Evolutionary conservation across 2,113 vertebrate genomes (phyloP), one percentile per base, ranked within the genome.

Genomic region (Stigmatopora nigra): DNA sequence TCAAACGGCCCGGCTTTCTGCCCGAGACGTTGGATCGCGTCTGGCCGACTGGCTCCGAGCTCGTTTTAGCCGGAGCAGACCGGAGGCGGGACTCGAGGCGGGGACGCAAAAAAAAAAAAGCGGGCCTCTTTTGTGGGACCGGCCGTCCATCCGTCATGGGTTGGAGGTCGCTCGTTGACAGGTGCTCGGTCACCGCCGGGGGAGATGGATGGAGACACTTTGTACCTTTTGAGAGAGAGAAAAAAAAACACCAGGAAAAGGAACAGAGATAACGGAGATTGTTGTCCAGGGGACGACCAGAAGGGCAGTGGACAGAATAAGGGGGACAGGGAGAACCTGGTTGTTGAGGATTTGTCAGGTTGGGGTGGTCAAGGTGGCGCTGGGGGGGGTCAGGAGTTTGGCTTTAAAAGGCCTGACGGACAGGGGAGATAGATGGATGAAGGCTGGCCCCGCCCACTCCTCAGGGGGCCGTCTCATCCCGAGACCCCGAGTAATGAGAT

Each of bases 351-450:
- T 69, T 72, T 12, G 5, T 64, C 64, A 25, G 57, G 36, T 67
- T 6, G 19, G 38, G 38, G 8, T 25, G 46, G 46, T 16, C 9
- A 55, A 46, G 66, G 58, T 0, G 83, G 65, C 79, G 70, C 76
- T 31, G 71, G 72, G 82, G 86, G 87, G 82, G 86, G 87, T 88
- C 87, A 88, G 76, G 68, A 82, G 86, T 88, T 80, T 72, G 58
- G 77, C 81, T 73, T 82, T 83, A 75, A 55, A 58, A 77, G 71
- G 51, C 62, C 62, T 83, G 87, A 88, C 86, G 87, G 82, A 82
- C 78, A 68, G 63, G 80, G 76, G 79, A 86, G 88, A 89, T 89
- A 85, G 86, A 89, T 90, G n/a, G n/a, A n/a, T n/a, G n/a, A n/a
- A n/a, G n/a, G 25, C 3, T 31, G 25, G 25, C 25, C 25, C 25